phyloP scores from a whole-genome alignment of 2,888 invertebrate species.

The Sinopyrophorus schimmeli region DNA sequence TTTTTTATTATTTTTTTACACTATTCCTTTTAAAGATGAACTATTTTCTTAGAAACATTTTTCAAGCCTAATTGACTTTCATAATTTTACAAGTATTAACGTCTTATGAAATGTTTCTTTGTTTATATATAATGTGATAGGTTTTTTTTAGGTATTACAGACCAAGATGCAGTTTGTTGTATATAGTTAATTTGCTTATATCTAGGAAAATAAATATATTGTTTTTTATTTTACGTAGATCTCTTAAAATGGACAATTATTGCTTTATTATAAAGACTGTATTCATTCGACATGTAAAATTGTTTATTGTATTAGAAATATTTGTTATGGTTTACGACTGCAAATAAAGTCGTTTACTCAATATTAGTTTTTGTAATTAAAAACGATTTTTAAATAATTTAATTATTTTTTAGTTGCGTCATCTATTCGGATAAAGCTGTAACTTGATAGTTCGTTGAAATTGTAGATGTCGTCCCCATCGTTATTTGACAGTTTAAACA shows the following conservation, averaged over 20 bases:
- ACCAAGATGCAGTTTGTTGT: conserved; percentile 17
- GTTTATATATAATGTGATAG: conserved; percentile 26
- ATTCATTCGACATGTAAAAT: no score
- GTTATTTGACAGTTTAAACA: conserved; percentile 21
- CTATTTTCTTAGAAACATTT: conserved; percentile 24
- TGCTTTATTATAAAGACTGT: no score
- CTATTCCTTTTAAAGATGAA: conserved; percentile 14
- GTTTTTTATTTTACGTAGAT: conserved; percentile 8
- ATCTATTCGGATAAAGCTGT: neutral
- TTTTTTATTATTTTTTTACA: conserved; percentile 9
- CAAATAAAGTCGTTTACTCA: no score
- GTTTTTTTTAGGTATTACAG: conserved; percentile 18
- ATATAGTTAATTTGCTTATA: conserved; percentile 19
- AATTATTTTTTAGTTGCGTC: no score
- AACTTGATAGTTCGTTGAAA: no score
- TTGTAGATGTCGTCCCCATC: no score
- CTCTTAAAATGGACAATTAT: no score
- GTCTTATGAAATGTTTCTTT: conserved; percentile 11
- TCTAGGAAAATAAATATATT: conserved; percentile 24
- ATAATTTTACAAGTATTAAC: conserved; percentile 13
- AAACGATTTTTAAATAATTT: no score
- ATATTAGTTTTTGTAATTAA: no score
- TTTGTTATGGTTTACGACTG: no score
- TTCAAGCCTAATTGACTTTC: conserved; percentile 22
- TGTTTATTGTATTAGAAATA: no score